A percentile compares a stretch with the other conserved stretches of the same genome.
These are phyloP conservation scores for Brachionus paranguensis DNA, from an alignment of 1,140 invertebrate genomes.

Conservation along the genomic window DNA sequence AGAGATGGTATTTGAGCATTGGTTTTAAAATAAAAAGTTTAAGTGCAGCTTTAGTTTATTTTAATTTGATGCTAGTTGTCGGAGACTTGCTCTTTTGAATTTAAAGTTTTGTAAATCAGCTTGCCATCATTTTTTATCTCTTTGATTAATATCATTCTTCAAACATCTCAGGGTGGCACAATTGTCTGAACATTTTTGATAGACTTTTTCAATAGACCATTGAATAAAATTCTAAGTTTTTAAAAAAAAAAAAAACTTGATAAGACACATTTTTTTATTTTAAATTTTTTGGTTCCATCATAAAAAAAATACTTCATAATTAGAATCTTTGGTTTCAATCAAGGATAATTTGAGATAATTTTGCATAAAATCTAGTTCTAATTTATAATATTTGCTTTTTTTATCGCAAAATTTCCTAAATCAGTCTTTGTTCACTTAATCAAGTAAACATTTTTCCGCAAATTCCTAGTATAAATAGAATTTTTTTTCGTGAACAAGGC, in stretches of 20 bases:
- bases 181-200: neutral
- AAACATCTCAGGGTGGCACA: neutral
- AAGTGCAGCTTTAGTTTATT: neutral
- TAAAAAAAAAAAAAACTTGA: neutral
- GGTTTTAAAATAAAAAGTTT: neutral
- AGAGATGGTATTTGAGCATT: neutral
- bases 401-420: neutral
- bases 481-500: no score
- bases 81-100: neutral
- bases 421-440: neutral
- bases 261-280: neutral
- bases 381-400: neutral
- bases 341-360: neutral
- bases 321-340: neutral
- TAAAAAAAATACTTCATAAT: neutral
- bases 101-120: neutral
- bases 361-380: neutral
- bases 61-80: neutral
- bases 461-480: neutral
- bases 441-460: neutral
- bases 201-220: neutral
- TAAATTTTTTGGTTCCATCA: neutral
- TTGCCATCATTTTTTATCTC: neutral
- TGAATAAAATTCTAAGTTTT: neutral
- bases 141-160: neutral